Percentiles rank a stretch among this genome's conserved stretches.
Conservation (phyloP, 2,888 invertebrate species). For the Drosophila aldrichi region DNA sequence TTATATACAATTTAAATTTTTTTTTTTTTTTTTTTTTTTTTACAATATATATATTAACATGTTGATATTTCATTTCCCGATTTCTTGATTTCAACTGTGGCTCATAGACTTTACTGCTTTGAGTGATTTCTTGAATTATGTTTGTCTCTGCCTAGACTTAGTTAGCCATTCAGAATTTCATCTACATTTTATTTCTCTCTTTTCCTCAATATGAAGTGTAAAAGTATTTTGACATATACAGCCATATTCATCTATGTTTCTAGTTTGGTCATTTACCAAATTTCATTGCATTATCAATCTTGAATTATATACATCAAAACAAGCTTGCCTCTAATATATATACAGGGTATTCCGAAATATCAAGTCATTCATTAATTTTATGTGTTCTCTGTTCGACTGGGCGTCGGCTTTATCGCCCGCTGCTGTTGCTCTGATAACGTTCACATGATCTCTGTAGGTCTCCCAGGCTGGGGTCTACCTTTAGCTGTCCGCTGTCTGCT, state of each 20-base stretch:
- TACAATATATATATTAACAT: too few species aligned
- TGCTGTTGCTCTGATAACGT: constrained; percentile 8
- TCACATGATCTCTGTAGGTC: constrained; percentile 16
- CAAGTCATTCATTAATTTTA: neutral
- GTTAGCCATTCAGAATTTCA: too few species aligned
- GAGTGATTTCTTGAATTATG: neutral
- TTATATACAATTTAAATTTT: too few species aligned
- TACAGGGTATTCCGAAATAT: constrained; percentile 8
- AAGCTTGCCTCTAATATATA: neutral
- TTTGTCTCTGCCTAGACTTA: neutral
- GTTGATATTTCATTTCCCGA: too few species aligned
- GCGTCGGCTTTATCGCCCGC: constrained; percentile 13
- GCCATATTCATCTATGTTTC: neutral
- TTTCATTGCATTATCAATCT: neutral
- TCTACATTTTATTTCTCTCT: too few species aligned
- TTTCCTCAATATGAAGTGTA: too few species aligned
- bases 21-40: too few species aligned
- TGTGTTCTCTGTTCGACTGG: neutral
- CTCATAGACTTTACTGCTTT: neutral
- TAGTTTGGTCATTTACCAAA: neutral
- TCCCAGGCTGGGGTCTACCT: constrained; percentile 22
- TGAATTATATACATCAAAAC: neutral
- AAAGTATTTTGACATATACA: neutral
- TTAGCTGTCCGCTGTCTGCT: neutral
- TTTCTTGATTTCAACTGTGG: too few species aligned